A percentile compares a stretch with the other conserved stretches of the same genome.
Evolutionary conservation across 2,113 vertebrate genomes (phyloP).

Genomic region (Upupa epops): DNA sequence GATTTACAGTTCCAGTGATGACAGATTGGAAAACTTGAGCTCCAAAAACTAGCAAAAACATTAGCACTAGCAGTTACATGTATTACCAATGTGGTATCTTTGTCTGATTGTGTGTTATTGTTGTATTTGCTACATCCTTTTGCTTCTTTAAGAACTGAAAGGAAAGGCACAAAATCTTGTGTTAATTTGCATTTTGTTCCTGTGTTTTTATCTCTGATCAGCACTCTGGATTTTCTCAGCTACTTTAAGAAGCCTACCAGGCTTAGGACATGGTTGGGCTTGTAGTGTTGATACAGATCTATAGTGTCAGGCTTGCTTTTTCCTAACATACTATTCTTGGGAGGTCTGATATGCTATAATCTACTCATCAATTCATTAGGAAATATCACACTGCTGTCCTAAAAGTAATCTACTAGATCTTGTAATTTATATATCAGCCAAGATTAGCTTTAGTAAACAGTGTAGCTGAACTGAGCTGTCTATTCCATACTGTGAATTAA

Average conservation of each 20-base stretch:
- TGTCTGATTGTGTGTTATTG: neutral
- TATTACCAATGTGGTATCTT: neutral
- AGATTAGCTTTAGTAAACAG: neutral
- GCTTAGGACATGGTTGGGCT: neutral
- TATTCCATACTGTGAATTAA: neutral
- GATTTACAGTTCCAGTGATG: neutral
- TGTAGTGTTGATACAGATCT: neutral
- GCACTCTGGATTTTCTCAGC: neutral
- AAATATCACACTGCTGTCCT: neutral
- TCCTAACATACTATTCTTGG: neutral
- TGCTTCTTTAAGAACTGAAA: neutral
- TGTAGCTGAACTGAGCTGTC: neutral
- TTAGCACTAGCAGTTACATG: neutral
- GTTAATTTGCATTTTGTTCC: neutral
- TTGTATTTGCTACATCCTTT: neutral
- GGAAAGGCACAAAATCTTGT: neutral
- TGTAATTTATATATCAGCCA: neutral
- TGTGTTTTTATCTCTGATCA: neutral
- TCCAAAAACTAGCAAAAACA: neutral
- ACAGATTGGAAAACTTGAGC: neutral
- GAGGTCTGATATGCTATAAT: neutral
- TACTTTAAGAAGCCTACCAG: neutral
- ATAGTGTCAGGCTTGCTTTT: neutral
- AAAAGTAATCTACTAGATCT: neutral
- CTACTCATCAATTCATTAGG: neutral